Base-by-base conservation (phyloP, 2,113 vertebrate genomes). In the Papio anubis region DNA sequence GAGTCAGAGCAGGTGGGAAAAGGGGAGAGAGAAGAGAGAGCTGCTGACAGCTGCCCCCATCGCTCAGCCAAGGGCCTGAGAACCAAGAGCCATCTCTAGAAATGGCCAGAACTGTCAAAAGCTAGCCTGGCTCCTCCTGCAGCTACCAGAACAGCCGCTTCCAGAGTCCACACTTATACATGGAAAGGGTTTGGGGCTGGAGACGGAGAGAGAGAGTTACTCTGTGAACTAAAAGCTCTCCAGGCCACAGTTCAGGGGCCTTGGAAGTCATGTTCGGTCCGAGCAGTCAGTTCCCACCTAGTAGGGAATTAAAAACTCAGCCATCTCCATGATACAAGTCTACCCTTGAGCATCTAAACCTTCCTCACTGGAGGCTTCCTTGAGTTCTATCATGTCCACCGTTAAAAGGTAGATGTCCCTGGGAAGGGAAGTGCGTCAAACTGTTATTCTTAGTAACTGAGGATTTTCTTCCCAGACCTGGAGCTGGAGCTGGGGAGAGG, bases 231-330 rank as follows among this genome's bases (percentile, higher is more conserved):
- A 70, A 50, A 93, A 23, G 20, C 20, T 83, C 35, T 45, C 27
- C 21, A 1, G 38, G 12, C n/a, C n/a, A 38, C 78, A 45, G 40
- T 21, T 13, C 2, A 43, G n/a, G 18, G 11, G 5, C 1, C 23
- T 64, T 14, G 8, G 3, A 21, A 66, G 45, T 30, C 52, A 30
- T 11, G 21, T 35, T 27, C 30, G 35, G 11, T 75, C 27, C 11
- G 45, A 57, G 55, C 21, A 61, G 38, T 12, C 9, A 11, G 11
- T 32, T 38, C 20, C 81, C 18, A 10, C 4, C 2, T 3, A 30
- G 9, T 32, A 32, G 35, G 7, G 7, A 17, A 5, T 59, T 2
- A 45, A 45, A 23, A 12, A 3, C 35, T 6, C 17, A 0, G 25
- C 30, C n/a, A 30, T 20, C 40, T 32, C 23, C 50, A 4, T 68